A percentile compares a stretch with the other conserved stretches of the same genome.
phyloP scores from a whole-genome alignment of 2,888 invertebrate species.

The Euclidia mi region DNA sequence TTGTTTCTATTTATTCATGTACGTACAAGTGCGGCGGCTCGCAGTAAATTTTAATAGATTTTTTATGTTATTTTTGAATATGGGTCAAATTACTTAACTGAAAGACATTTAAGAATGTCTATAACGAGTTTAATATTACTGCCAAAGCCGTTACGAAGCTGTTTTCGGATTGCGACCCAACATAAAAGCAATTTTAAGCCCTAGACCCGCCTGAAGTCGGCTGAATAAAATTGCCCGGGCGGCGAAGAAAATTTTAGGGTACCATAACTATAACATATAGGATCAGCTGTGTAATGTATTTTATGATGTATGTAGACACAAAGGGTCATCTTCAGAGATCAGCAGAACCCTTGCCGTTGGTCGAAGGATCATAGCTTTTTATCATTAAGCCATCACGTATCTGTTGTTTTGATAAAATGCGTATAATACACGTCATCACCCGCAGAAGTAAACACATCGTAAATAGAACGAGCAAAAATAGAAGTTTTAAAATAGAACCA shows the following conservation, averaged over 20 bases:
- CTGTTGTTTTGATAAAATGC: too few relatives aligned
- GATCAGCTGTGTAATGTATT: not conserved
- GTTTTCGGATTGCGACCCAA: constrained; percentile 7
- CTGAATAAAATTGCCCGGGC: constrained; percentile 10
- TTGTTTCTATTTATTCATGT: too few relatives aligned
- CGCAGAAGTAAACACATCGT: too few relatives aligned
- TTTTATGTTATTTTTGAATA: too few relatives aligned
- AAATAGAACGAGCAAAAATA: too few relatives aligned
- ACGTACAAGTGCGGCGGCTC: too few relatives aligned
- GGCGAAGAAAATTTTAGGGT: constrained; percentile 5
- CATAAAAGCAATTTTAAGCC: constrained; percentile 9
- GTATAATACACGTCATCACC: too few relatives aligned
- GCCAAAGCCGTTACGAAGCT: constrained; percentile 14
- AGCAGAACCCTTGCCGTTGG: not conserved
- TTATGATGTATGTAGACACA: constrained; percentile 9
- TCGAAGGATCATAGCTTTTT: not conserved
- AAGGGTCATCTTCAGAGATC: constrained; percentile 1
- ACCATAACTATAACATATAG: constrained; percentile 12
- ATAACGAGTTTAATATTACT: constrained; percentile 19
- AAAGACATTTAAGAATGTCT: constrained; percentile 8
- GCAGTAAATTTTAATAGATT: too few relatives aligned
- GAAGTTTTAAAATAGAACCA: too few relatives aligned
- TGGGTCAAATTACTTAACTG: not conserved
- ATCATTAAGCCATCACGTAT: too few relatives aligned
- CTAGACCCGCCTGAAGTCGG: constrained; percentile 2